These are phyloP conservation scores for Chorisops tibialis DNA, from an alignment of 2,888 invertebrate species.

Conservation along the genomic window DNA sequence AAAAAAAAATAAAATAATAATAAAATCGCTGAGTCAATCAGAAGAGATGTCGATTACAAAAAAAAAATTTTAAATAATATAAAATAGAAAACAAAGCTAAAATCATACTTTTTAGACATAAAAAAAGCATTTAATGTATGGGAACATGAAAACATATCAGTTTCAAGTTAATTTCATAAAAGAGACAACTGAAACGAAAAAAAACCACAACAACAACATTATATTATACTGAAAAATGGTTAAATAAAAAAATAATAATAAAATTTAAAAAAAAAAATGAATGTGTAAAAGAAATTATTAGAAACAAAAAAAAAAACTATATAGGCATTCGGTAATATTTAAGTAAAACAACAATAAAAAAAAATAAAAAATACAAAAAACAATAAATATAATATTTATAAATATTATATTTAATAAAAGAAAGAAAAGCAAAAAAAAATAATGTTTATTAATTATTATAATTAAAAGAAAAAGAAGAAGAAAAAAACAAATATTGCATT, in stretches of 20 bases:
- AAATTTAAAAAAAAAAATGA: not conserved
- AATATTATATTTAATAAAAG: not conserved
- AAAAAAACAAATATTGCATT: constrained; percentile 1
- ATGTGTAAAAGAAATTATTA: no score
- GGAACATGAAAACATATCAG: constrained; percentile 25
- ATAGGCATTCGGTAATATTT: no score
- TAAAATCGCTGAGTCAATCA: no score
- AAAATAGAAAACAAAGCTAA: no score
- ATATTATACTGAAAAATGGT: not conserved
- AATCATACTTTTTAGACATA: constrained; percentile 1
- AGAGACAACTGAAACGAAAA: not conserved
- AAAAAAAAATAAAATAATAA: no score
- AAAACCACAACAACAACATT: no score
- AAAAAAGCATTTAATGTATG: constrained; percentile 19
- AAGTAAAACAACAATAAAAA: not conserved
- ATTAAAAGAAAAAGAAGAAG: not conserved
- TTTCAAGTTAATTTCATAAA: not conserved
- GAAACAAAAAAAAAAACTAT: no score
- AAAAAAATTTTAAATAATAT: no score
- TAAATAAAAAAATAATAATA: not conserved
- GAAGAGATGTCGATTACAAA: no score
- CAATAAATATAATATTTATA: not conserved
- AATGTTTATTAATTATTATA: not conserved
- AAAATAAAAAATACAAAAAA: not conserved
- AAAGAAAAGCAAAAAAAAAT: not conserved